Base-by-base conservation (phyloP, 2,113 vertebrate genomes). In the Paradoxurus hermaphroditus region DNA sequence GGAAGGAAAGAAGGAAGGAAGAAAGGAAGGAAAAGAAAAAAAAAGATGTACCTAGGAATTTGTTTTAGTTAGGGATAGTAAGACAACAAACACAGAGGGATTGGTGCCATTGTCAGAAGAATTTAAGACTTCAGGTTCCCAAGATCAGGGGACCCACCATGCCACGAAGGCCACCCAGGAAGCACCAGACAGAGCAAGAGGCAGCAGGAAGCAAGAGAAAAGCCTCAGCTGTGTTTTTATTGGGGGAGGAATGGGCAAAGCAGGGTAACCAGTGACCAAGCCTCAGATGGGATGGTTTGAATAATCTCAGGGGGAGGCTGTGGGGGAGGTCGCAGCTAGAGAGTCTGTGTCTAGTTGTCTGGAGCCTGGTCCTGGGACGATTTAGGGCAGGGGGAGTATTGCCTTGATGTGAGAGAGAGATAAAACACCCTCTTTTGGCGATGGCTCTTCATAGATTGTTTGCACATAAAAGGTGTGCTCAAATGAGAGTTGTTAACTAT, bases 281-380 rank as follows among this genome's bases (percentile, higher is more conserved):
- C 27, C 12, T 92, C 41, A 51, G 15, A 25, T 15, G n/a, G 11
- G 15, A 53, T 3, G 36, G 25, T 19, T n/a, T 39, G 15, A 34
- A 10, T 56, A 18, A 70, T 36, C 23, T 79, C 1, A 10, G 34
- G 18, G 5, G 31, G 6, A n/a, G n/a, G n/a, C n/a, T n/a, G n/a
- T n/a, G n/a, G n/a, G n/a, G n/a, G n/a, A n/a, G n/a, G n/a, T n/a
- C n/a, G n/a, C 5, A 6, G 18, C 2, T 31, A 36, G 3, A 25
- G 18, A 0, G 3, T 12, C 53, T 7, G 5, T 41, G 1, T 7
- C 36, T n/a, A 2, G 0, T 31, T 67, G 0, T 16, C 4, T 59
- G 7, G 39, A 2, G 0, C 7, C 6, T 49, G 3, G 73, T 8
- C 9, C 34, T 46, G 25, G 15, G 78, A 5, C 39, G 14, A 4